Percentiles rank a stretch among this genome's conserved stretches.
Conservation (phyloP, 2,888 invertebrate genomes). For the Drosophila greeni region DNA sequence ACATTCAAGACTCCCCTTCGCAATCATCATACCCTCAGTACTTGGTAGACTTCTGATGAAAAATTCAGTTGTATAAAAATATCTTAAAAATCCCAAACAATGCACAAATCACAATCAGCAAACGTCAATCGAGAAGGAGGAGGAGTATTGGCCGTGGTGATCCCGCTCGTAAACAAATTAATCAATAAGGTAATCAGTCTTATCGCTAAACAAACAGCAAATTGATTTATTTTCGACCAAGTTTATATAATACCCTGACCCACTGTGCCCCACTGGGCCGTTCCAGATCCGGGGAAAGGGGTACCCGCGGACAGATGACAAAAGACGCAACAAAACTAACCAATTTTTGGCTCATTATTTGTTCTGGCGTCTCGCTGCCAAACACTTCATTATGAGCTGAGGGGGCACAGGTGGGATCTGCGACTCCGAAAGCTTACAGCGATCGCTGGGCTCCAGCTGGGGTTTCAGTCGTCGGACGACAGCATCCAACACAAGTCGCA, state of each 20-base stretch:
- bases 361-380: constrained; percentile 47
- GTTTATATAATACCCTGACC: constrained; percentile 19
- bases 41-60: background rate
- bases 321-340: constrained; percentile 44
- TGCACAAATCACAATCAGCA: constrained; percentile 8
- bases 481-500: constrained; percentile 70
- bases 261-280: constrained; percentile 45
- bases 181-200: constrained; percentile 63
- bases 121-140: background rate
- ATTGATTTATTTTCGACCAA: constrained; percentile 23
- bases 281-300: constrained; percentile 12
- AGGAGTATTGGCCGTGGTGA: constrained; percentile 6
- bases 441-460: constrained; percentile 46
- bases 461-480: constrained; percentile 62
- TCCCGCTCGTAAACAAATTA: constrained; percentile 45
- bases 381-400: constrained; percentile 50
- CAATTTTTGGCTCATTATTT: constrained; percentile 60
- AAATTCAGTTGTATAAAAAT: constrained; percentile 11
- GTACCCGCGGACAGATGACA: constrained; percentile 17
- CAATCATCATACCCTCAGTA: background rate
- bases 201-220: constrained; percentile 40
- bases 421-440: constrained; percentile 59
- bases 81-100: constrained; percentile 23
- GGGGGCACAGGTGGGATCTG: constrained; percentile 17
- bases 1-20: background rate